These are phyloP conservation scores for Pyrgus malvae DNA, from an alignment of 2,888 invertebrate genomes.

Conservation along the genomic window DNA sequence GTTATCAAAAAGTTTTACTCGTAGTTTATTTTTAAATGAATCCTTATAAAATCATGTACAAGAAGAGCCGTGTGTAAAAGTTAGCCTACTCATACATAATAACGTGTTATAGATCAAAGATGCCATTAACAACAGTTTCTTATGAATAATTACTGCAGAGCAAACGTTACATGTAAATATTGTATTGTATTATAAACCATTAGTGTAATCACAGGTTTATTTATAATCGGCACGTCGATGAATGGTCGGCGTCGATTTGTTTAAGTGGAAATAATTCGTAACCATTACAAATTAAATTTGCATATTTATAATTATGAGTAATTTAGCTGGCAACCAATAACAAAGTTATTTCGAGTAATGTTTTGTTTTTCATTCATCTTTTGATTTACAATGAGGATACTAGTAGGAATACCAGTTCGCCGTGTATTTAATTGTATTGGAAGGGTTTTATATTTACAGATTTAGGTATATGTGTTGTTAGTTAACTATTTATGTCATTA, in stretches of 20 bases:
- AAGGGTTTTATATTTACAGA: too few relatives aligned
- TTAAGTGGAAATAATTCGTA: constrained; percentile 14
- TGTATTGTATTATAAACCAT: constrained; percentile 46
- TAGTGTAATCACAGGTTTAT: constrained; percentile 49
- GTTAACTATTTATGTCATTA: too few relatives aligned
- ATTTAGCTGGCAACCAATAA: neutral
- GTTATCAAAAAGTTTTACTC: too few relatives aligned
- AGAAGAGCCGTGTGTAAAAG: neutral
- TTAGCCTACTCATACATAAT: constrained; percentile 9
- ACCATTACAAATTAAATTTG: constrained; percentile 5
- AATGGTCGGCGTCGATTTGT: constrained; percentile 33
- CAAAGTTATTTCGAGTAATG: neutral
- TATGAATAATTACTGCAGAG: constrained; percentile 36
- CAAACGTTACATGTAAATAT: constrained; percentile 42
- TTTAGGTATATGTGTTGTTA: too few relatives aligned
- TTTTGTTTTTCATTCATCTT: neutral
- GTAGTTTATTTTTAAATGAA: too few relatives aligned
- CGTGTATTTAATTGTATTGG: too few relatives aligned
- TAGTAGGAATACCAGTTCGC: neutral
- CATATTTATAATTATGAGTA: constrained; percentile 3
- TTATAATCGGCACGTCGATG: constrained; percentile 33
- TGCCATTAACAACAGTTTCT: constrained; percentile 36
- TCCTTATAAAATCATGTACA: neutral
- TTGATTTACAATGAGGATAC: neutral
- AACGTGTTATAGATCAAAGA: constrained; percentile 25